Evolutionary conservation across 2,113 vertebrate species (phyloP), one percentile per base, ranked within the genome.

Genomic region (Hippocampus zosterae): DNA sequence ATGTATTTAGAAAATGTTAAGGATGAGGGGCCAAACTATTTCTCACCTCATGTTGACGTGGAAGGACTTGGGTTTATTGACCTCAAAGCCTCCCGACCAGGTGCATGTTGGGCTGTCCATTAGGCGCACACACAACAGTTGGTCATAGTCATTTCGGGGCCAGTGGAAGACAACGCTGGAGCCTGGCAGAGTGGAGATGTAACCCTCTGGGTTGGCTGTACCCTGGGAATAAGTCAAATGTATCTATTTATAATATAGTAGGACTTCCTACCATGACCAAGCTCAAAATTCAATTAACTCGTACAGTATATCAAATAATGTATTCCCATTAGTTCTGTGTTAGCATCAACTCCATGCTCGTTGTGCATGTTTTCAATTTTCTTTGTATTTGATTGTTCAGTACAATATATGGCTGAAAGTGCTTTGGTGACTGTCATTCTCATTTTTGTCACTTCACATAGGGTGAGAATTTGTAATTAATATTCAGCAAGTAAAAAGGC

Each of bases 151-250:
- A 0, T 98, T 98, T 21, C 97, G 92, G 4, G 97, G 97, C 97
- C 97, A 99, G 81, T 99, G 97, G 87, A 98, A 98, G 44, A 98
- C 96, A 0, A 98, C 96, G 0, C 95, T 99, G 83, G 97, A 98
- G 23, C 97, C 96, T 0, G 96, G 94, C n/a, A 96, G 92, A 0
- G 96, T 98, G 75, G 96, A 98, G 79, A 98, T 95, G 72, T 98
- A 99, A 59, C 96, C 96, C 0, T 95, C 94, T 0, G 97, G 97
- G 78, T 98, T 98, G 62, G 76, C 84, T 0, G 93, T 86, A 13
- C 94, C 96, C 97, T 98, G 44, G 0, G 67, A 80, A 16, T 9
- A 46, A 65, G 13, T 27, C 11, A 6, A 85, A 41, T 15, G 2
- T 15, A 73, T 21, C 1, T 1, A 37, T 8, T 71, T 5, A 59